Percentiles rank a stretch among this genome's conserved stretches.
Conservation (phyloP, 2,113 vertebrate species). For the Boulengeromyrus knoepffleri region DNA sequence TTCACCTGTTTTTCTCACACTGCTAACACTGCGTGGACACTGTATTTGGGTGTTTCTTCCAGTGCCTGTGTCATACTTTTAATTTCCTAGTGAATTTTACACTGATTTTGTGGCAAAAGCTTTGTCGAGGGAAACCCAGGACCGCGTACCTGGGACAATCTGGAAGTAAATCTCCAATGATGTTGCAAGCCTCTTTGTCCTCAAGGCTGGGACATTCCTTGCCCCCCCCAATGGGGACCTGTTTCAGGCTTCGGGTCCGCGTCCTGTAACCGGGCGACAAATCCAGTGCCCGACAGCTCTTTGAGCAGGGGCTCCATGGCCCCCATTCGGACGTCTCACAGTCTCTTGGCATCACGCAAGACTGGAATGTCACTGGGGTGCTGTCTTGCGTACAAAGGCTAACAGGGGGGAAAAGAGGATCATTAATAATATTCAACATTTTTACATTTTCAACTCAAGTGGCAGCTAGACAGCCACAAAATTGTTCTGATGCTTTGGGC, state of each 20-base stretch:
- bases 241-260: slow-evolving; percentile 53
- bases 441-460: background rate
- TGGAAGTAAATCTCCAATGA: slow-evolving; percentile 47
- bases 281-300: slow-evolving; percentile 53
- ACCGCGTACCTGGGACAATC: slow-evolving; percentile 68
- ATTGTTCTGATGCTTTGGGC: background rate
- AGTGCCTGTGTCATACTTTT: background rate
- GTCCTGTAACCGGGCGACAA: slow-evolving; percentile 55
- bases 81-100: background rate
- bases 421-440: background rate
- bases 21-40: background rate
- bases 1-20: background rate
- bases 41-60: background rate
- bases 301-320: slow-evolving; percentile 64
- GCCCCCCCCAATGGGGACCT: slow-evolving; percentile 52
- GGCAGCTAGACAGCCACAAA: background rate
- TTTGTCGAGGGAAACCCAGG: background rate
- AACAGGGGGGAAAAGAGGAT: slow-evolving; percentile 25
- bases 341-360: slow-evolving; percentile 69
- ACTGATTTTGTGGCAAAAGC: background rate
- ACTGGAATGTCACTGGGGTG: slow-evolving; percentile 56
- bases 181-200: slow-evolving; percentile 61
- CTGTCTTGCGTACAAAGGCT: slow-evolving; percentile 69
- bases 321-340: slow-evolving; percentile 65
- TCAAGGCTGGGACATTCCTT: slow-evolving; percentile 59